Conservation (phyloP, 2,888 invertebrate genomes). For the Miltochrista miniata region DNA sequence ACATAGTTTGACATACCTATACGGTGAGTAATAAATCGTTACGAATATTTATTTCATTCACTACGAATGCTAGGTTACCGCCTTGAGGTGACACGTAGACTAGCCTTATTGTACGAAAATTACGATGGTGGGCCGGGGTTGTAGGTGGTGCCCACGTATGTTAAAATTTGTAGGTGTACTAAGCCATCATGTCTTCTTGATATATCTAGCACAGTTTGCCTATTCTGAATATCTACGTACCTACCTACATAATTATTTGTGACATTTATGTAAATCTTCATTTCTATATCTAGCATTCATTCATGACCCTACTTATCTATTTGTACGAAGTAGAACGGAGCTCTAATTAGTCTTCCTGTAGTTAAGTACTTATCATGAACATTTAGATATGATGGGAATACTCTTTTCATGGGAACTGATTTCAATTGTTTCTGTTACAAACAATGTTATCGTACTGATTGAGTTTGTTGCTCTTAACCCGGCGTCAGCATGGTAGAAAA, state of each 20-base stretch:
- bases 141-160: slow-evolving; percentile 80
- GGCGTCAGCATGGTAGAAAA: no score
- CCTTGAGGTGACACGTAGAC: slow-evolving; percentile 71
- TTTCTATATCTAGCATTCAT: slow-evolving; percentile 18
- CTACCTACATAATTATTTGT: slow-evolving; percentile 1
- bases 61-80: slow-evolving; percentile 52
- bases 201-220: slow-evolving; percentile 50
- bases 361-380: slow-evolving; percentile 42
- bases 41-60: slow-evolving; percentile 53
- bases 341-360: slow-evolving; percentile 41
- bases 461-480: neutral
- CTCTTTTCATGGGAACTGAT: slow-evolving; percentile 28
- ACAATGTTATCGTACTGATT: slow-evolving; percentile 4
- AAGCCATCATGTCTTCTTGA: slow-evolving; percentile 60
- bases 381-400: slow-evolving; percentile 40
- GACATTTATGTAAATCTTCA: neutral
- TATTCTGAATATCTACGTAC: slow-evolving; percentile 9
- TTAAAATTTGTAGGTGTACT: slow-evolving; percentile 70
- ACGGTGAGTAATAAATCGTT: slow-evolving; percentile 73
- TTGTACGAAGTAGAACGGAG: slow-evolving; percentile 30
- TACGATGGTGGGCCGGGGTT: slow-evolving; percentile 68
- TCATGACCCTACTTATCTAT: slow-evolving; percentile 35
- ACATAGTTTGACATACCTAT: slow-evolving; percentile 55
- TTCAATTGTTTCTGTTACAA: slow-evolving; percentile 14
- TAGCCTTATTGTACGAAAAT: slow-evolving; percentile 64